These are phyloP conservation scores for Torymus texanus DNA, from an alignment of 2,888 invertebrate species.

Conservation along the genomic window DNA sequence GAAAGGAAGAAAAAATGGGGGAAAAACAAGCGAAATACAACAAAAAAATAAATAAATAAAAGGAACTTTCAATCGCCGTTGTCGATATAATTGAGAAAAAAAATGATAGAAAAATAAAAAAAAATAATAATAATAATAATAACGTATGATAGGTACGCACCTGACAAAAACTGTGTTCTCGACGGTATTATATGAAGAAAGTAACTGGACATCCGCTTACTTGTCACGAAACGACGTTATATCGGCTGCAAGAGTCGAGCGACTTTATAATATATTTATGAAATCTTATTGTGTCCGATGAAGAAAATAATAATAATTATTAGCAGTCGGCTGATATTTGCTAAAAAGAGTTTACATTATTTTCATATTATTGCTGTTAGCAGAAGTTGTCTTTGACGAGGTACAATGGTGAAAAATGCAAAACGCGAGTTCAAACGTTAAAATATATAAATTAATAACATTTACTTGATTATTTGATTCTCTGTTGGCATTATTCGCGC, in stretches of 20 bases:
- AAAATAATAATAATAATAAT: background rate
- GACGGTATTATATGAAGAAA: constrained; percentile 22
- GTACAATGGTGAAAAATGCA: too few species aligned
- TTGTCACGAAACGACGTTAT: constrained; percentile 2
- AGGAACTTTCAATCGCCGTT: background rate
- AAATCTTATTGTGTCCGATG: background rate
- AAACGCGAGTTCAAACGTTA: too few species aligned
- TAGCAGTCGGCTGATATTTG: background rate
- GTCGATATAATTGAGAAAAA: background rate
- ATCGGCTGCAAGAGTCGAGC: constrained; percentile 6
- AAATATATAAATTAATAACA: too few species aligned
- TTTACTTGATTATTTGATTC: too few species aligned
- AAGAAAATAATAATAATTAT: background rate
- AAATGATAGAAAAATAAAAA: background rate
- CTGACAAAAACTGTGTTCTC: constrained; percentile 43
- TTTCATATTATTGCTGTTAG: too few species aligned
- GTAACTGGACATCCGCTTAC: constrained; percentile 23
- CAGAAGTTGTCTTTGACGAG: too few species aligned
- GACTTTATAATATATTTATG: background rate
- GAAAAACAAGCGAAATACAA: background rate
- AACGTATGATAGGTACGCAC: constrained; percentile 28
- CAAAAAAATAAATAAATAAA: background rate
- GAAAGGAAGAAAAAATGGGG: background rate
- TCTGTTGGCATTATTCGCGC: too few species aligned
- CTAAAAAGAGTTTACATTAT: too few species aligned